phyloP scores from a whole-genome alignment of 2,113 vertebrate species.

The Meleagris gallopavo region DNA sequence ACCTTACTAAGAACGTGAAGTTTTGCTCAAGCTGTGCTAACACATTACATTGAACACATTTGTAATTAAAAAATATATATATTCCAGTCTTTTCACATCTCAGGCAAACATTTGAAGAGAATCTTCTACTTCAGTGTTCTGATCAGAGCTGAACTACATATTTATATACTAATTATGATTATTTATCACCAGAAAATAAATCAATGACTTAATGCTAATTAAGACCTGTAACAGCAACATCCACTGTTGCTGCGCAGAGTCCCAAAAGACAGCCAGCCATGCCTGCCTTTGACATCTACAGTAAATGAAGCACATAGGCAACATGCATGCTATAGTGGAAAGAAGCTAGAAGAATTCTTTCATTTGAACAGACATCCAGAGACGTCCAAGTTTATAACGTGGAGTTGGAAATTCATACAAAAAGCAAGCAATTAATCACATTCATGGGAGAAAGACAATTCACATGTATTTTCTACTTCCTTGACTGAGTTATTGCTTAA shows the following conservation, averaged over 20 bases:
- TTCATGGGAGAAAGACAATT: not conserved
- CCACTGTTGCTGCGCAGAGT: not conserved
- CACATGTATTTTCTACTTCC: not conserved
- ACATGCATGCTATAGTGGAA: not conserved
- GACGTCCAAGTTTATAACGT: not conserved
- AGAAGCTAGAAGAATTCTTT: not conserved
- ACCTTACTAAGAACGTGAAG: not conserved
- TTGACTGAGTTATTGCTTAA: not conserved
- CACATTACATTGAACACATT: not conserved
- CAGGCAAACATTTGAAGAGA: not conserved
- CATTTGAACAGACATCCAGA: not conserved
- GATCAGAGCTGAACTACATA: not conserved
- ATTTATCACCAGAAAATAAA: slow-evolving; percentile 25
- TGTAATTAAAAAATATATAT: too few species aligned
- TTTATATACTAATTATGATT: not conserved
- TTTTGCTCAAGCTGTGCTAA: not conserved
- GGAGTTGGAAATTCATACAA: not conserved
- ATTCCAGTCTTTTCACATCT: not conserved
- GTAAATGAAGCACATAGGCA: not conserved
- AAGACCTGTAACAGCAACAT: not conserved
- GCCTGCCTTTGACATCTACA: not conserved
- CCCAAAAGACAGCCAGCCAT: not conserved
- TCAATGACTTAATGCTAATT: not conserved
- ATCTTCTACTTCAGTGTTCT: not conserved
- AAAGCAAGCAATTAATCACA: not conserved